Conservation (phyloP, 2,888 invertebrate species). For the Cistogaster globosa region DNA sequence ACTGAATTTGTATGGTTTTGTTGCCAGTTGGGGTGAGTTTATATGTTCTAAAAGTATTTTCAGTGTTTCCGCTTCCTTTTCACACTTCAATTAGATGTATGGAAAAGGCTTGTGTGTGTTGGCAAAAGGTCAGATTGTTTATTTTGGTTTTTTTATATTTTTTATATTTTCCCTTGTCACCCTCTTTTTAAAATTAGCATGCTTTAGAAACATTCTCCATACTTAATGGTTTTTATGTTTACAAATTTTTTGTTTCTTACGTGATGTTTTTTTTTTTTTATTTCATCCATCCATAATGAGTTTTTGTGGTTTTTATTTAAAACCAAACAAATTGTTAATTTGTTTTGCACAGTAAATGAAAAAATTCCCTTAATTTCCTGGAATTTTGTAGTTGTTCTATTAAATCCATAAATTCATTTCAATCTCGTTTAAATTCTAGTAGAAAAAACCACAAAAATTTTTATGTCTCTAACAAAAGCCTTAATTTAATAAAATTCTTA, state of each 20-base stretch:
- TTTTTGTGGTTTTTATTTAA: constrained; percentile 72
- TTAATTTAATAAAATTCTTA: constrained; percentile 25
- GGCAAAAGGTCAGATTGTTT: constrained; percentile 16
- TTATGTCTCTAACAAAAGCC: constrained; percentile 41
- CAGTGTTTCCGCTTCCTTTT: constrained; percentile 31
- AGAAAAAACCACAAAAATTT: constrained; percentile 63
- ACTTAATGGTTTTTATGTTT: constrained; percentile 5
- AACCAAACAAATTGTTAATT: constrained; percentile 50
- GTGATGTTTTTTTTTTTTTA: not conserved
- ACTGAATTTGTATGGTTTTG: too few species aligned
- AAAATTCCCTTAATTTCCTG: constrained; percentile 40
- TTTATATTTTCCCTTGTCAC: constrained; percentile 13
- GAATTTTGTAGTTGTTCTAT: constrained; percentile 29
- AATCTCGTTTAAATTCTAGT: constrained; percentile 67
- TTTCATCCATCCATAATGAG: constrained; percentile 70
- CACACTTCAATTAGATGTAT: not conserved
- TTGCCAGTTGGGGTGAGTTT: not conserved
- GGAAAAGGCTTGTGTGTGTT: not conserved
- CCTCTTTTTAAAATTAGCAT: not conserved
- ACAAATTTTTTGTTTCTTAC: too few species aligned
- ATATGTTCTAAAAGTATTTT: not conserved
- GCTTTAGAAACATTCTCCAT: constrained; percentile 13
- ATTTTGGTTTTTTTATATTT: constrained; percentile 2
- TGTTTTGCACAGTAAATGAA: not conserved
- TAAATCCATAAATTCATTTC: constrained; percentile 55